Percentiles rank a stretch among this genome's conserved stretches.
phyloP scores from a whole-genome alignment of 2,113 vertebrate genomes.

The Dissostichus mawsoni region DNA sequence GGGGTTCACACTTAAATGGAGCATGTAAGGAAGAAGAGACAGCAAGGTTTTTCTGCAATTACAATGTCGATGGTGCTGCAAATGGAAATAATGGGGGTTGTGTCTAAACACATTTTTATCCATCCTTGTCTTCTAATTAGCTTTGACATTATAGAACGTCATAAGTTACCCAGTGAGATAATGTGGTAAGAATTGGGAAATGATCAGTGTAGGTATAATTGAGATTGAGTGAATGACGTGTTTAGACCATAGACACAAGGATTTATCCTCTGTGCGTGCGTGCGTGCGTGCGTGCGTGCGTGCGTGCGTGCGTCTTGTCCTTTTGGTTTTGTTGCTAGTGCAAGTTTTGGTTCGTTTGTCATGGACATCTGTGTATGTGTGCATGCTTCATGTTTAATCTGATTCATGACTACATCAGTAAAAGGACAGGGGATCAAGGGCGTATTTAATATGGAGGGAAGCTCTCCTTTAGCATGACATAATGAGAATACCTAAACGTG shows the following conservation, averaged over 20 bases:
- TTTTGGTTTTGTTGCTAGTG: not conserved
- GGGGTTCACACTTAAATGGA: slow-evolving; percentile 40
- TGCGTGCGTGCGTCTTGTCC: not conserved
- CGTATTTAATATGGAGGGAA: slow-evolving; percentile 73
- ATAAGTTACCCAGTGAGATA: slow-evolving; percentile 6
- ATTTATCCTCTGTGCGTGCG: not conserved
- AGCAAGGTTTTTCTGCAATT: slow-evolving; percentile 29
- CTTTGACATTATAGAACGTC: slow-evolving; percentile 24
- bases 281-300: not conserved
- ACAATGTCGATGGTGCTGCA: slow-evolving; percentile 20
- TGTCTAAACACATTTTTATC: slow-evolving; percentile 45
- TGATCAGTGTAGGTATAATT: slow-evolving; percentile 28
- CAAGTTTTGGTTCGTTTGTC: not conserved
- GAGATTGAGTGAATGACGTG: slow-evolving; percentile 42
- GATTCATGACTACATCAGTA: slow-evolving; percentile 66
- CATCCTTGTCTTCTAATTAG: slow-evolving; percentile 57
- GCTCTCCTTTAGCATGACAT: slow-evolving; percentile 63
- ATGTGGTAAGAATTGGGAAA: slow-evolving; percentile 26
- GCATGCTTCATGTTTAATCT: slow-evolving; percentile 32
- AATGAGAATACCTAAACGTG: slow-evolving; percentile 18
- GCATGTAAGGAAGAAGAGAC: slow-evolving; percentile 28
- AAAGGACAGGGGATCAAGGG: slow-evolving; percentile 74
- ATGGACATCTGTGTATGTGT: slow-evolving; percentile 2
- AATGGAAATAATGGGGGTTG: slow-evolving; percentile 56
- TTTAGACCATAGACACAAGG: slow-evolving; percentile 10